phyloP scores from a whole-genome alignment of 2,797 vertebrate genomes.

The Phrynocephalus forsythii region DNA sequence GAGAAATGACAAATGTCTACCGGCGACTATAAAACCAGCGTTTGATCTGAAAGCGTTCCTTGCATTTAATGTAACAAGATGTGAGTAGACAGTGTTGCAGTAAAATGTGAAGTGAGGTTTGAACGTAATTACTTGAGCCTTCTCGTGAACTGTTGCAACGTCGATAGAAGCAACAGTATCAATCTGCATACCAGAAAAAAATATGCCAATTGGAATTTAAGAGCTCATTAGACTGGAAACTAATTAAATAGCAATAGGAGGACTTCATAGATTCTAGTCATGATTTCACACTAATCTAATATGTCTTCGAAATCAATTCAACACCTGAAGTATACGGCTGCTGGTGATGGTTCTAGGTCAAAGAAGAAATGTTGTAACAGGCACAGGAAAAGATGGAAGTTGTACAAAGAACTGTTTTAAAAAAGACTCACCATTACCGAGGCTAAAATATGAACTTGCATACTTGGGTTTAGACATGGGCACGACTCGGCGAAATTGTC shows the following conservation, averaged over 20 bases:
- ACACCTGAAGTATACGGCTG: constrained; percentile 1
- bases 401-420: background rate
- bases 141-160: background rate
- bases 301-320: constrained; percentile 11
- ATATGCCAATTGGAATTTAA: constrained; percentile 3
- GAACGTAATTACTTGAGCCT: constrained; percentile 2
- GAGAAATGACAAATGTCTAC: constrained; percentile 32
- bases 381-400: background rate
- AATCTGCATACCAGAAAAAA: background rate
- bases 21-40: constrained; percentile 8
- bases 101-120: constrained; percentile 11
- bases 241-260: constrained; percentile 20
- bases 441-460: background rate
- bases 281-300: constrained; percentile 7
- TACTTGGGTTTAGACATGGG: background rate
- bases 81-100: background rate
- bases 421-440: background rate
- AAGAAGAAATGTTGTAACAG: background rate
- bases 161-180: background rate
- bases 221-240: constrained; percentile 17
- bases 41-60: constrained; percentile 23
- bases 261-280: background rate
- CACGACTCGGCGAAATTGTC: too few species aligned
- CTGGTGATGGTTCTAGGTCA: constrained; percentile 4
- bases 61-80: constrained; percentile 32